These are phyloP conservation scores for Cordilura impudica DNA, from an alignment of 2,888 invertebrate genomes.

Conservation along the genomic window DNA sequence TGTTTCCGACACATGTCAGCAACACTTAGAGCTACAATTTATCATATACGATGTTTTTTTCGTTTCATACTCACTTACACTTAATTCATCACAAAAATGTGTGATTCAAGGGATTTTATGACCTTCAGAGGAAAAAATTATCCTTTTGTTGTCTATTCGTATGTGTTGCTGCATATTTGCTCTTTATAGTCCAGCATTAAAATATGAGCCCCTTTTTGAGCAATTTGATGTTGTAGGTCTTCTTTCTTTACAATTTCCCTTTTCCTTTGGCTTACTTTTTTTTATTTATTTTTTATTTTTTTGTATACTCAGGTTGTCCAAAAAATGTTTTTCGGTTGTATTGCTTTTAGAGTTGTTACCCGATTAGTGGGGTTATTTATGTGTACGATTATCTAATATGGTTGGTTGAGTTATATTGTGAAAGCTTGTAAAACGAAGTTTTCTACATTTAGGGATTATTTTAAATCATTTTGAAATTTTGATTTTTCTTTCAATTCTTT, in stretches of 20 bases:
- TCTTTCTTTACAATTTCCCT: not conserved
- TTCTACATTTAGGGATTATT: too few species aligned
- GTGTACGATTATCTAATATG: slow-evolving; percentile 16
- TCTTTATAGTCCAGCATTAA: not conserved
- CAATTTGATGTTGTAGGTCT: not conserved
- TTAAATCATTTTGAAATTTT: too few species aligned
- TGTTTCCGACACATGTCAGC: slow-evolving; percentile 54
- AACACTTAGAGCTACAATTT: slow-evolving; percentile 52
- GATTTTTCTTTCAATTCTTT: too few species aligned
- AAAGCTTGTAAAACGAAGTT: not conserved
- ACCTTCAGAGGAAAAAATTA: slow-evolving; percentile 33
- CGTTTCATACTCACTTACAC: slow-evolving; percentile 17
- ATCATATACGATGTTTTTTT: slow-evolving; percentile 44
- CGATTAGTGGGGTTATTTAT: slow-evolving; percentile 34
- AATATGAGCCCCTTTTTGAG: not conserved
- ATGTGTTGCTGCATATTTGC: not conserved
- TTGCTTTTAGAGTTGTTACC: slow-evolving; percentile 13
- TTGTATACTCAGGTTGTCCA: slow-evolving; percentile 17
- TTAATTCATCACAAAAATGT: slow-evolving; percentile 22
- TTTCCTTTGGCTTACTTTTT: not conserved
- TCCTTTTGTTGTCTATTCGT: slow-evolving; percentile 14
- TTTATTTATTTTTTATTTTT: not conserved
- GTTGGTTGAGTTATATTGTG: slow-evolving; percentile 13
- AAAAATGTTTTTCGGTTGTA: slow-evolving; percentile 1
- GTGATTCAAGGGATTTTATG: slow-evolving; percentile 46